Evolutionary conservation across 2,113 vertebrate genomes (phyloP), one percentile per base, ranked within the genome.

Genomic region (Crotalus viridis): DNA sequence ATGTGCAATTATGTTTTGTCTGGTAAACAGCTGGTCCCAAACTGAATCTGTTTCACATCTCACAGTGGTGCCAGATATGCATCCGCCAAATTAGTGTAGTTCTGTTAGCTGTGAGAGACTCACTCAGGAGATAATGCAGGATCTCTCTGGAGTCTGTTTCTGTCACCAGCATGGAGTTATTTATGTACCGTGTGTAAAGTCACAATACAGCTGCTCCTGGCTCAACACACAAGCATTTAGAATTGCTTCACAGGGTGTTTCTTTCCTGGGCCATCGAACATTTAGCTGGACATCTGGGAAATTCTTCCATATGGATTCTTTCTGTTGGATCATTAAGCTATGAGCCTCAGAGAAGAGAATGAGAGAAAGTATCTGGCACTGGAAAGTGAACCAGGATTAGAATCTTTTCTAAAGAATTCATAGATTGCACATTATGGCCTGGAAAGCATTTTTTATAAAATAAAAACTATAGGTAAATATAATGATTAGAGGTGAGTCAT

Each of bases 11-110:
- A 9, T 92, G 91, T 95, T 95, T 92, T 0, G 92, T 94, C 96
- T 96, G 95, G 95, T 88, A 91, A 95, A 95, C 96, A 97, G 95
- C 96, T 96, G 95, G 95, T 90, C 54, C 89, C 48, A 1, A 21
- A 93, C 88, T 88, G 95, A 94, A 94, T 94, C 92, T 52, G 96
- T 92, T 64, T 64, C 54, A 2, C 95, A 94, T 95, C 94, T 94
- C 93, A 93, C 85, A 91, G 90, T 89, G 94, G 93, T 93, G 89
- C 94, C 94, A 90, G 93, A 61, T 90, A 21, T 94, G 94, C 95
- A 56, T 94, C 59, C 95, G 93, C 92, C 93, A 96, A 96, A 96
- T 94, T 91, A 95, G 88, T 91, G 89, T 88, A 91, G 48, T 69
- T 64, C 52, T 93, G 93, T 89, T 51, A 93, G 22, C 92, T 86